These are phyloP conservation scores for Drosophila insularis DNA, from an alignment of 1,140 invertebrate genomes.

Conservation along the genomic window DNA sequence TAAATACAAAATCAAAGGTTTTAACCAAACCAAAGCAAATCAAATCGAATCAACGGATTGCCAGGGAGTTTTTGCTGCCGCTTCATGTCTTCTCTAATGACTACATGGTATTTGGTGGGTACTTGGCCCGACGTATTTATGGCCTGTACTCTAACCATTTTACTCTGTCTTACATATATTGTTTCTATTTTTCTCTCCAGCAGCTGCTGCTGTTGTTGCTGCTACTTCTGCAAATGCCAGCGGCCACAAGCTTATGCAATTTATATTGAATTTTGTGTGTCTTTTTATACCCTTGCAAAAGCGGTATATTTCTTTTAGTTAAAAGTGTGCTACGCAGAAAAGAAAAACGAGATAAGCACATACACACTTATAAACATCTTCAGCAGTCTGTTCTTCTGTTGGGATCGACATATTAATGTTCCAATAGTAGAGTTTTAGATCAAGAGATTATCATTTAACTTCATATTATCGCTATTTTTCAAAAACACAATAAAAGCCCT, in stretches of 20 bases:
- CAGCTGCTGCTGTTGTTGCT: background rate
- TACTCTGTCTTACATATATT: constrained; percentile 13
- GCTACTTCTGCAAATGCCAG: background rate
- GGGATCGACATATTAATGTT: too few species aligned
- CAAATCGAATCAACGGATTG: constrained; percentile 33
- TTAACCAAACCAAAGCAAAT: constrained; percentile 43
- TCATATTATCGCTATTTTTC: too few species aligned
- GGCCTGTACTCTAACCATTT: constrained; percentile 60
- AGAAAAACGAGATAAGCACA: too few species aligned
- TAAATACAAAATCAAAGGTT: constrained; percentile 71
- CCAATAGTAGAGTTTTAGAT: too few species aligned
- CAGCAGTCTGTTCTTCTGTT: too few species aligned
- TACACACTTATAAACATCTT: too few species aligned
- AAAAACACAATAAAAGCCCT: too few species aligned
- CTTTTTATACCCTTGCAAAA: background rate
- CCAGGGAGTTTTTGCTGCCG: constrained; percentile 23
- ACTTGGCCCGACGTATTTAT: constrained; percentile 61
- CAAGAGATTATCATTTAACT: too few species aligned
- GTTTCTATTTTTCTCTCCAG: background rate
- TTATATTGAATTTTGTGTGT: background rate
- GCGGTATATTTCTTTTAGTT: background rate
- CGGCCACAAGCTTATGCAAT: constrained; percentile 3
- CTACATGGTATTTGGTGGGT: constrained; percentile 44
- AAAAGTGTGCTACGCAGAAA: background rate
- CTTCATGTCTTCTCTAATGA: constrained; percentile 73